Percentiles rank a stretch among this genome's conserved stretches.
These are phyloP conservation scores for Zaprionus obscuricornis DNA, from an alignment of 2,888 invertebrate genomes.

Conservation along the genomic window DNA sequence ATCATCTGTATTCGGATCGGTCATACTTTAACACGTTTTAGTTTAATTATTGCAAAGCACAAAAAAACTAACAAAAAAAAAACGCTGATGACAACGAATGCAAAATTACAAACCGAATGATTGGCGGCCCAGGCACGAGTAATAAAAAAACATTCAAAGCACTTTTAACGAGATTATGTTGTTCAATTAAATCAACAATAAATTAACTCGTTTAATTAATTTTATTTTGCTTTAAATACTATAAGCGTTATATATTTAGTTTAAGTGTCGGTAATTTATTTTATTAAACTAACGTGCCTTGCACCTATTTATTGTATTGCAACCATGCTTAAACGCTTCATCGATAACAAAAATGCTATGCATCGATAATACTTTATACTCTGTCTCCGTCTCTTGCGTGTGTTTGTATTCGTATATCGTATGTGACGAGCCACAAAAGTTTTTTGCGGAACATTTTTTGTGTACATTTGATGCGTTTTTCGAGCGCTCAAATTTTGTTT, in stretches of 20 bases:
- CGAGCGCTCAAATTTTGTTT: slow-evolving; percentile 62
- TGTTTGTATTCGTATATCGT: slow-evolving; percentile 80
- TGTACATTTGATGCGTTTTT: slow-evolving; percentile 75
- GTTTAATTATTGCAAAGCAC: slow-evolving; percentile 7
- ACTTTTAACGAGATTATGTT: too few species aligned
- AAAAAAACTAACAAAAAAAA: slow-evolving; percentile 5
- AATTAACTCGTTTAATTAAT: too few species aligned
- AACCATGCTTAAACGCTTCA: slow-evolving; percentile 25
- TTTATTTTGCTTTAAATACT: too few species aligned
- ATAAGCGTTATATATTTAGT: neutral
- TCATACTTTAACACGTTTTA: slow-evolving; percentile 50
- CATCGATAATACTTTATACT: slow-evolving; percentile 33
- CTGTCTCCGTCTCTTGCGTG: slow-evolving; percentile 61
- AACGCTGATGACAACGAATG: slow-evolving; percentile 4
- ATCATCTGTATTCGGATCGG: slow-evolving; percentile 62
- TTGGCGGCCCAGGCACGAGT: slow-evolving; percentile 28
- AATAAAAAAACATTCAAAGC: neutral
- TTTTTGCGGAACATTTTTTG: slow-evolving; percentile 80
- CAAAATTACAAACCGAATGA: slow-evolving; percentile 3
- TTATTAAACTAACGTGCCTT: slow-evolving; percentile 5
- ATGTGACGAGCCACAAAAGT: slow-evolving; percentile 76
- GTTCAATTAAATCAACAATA: too few species aligned
- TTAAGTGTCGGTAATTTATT: slow-evolving; percentile 1
- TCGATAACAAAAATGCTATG: slow-evolving; percentile 46
- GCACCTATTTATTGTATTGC: slow-evolving; percentile 12